Conservation (phyloP, 2,888 invertebrate species). For the Mesorhabditis belari region DNA sequence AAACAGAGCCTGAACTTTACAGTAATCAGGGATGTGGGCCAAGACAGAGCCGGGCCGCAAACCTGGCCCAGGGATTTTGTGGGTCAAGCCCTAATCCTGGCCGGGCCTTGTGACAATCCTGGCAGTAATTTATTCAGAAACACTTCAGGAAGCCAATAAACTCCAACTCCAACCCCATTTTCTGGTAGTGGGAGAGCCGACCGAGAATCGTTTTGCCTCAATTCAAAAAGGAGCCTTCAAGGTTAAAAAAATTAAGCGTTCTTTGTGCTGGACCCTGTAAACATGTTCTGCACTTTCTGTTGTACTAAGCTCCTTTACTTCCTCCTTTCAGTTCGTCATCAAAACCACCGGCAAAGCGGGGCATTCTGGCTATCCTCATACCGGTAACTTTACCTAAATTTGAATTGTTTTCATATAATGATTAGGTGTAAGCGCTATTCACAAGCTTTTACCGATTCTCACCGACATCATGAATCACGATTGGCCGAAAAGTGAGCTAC, state of each 20-base stretch:
- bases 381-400: not conserved
- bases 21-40: no score
- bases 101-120: no score
- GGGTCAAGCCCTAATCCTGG: no score
- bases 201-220: constrained; percentile 42
- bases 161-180: constrained; percentile 37
- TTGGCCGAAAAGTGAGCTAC: constrained; percentile 34
- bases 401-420: not conserved
- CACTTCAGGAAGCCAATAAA: constrained; percentile 37
- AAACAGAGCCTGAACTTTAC: no score
- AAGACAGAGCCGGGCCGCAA: no score
- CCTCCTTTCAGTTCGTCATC: constrained; percentile 17
- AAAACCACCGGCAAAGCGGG: constrained; percentile 29
- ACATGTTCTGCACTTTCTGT: no score
- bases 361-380: constrained; percentile 45
- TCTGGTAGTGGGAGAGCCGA: constrained; percentile 50
- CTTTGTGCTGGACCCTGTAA: no score
- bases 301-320: no score
- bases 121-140: no score
- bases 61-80: no score
- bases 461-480: constrained; percentile 25
- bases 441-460: constrained; percentile 40
- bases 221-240: constrained; percentile 50
- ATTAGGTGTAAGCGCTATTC: constrained; percentile 44
- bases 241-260: constrained; percentile 22